Evolutionary conservation across 1,140 invertebrate genomes (phyloP), one percentile per base, ranked within the genome.

Genomic region (Caerostris extrusa): DNA sequence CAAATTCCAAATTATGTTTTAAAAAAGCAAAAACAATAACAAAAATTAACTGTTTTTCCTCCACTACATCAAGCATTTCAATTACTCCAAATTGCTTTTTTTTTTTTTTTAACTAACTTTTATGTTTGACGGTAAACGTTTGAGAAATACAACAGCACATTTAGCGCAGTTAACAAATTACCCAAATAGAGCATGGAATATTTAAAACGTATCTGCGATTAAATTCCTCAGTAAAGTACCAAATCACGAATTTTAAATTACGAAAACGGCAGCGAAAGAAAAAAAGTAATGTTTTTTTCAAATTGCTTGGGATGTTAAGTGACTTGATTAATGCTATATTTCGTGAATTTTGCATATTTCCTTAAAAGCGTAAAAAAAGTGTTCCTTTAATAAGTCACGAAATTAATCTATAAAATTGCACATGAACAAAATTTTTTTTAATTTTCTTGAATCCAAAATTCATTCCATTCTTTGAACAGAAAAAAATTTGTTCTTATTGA

Each of bases 311-410:
- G n/a, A 55, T 77, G 53, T 71, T 34, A 57, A 71, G 67, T 57
- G 67, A 90, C 67, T 71, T 77, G 88, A 90, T 90, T 77, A 90
- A 90, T 90, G 88, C 55, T 69, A 8, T 55, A 77, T 71, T 56
- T 53, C 57, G 34, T 64, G 57, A 55, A 60, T 14, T 87, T 61
- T 64, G 85, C 57, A 34, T 64, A 57, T 61, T 64, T 58, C 19
- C 55, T 10, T 17, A 10, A 53, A 55, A 64, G n/a, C n/a, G n/a
- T n/a, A n/a, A 3, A 19, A n/a, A 88, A 90, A 82, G 53, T 61
- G 19, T 88, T 88, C n/a, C 57, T 19, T 50, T 91, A 91, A 91
- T 91, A 82, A 91, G 90, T 91, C 90, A 91, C 90, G 90, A 91
- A 61, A 61, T 82, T 91, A 57, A 64, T 82, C 90, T 69, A 91